These are phyloP conservation scores for Pemphigus obesinymphae DNA, from an alignment of 1,140 invertebrate species.

Conservation along the genomic window DNA sequence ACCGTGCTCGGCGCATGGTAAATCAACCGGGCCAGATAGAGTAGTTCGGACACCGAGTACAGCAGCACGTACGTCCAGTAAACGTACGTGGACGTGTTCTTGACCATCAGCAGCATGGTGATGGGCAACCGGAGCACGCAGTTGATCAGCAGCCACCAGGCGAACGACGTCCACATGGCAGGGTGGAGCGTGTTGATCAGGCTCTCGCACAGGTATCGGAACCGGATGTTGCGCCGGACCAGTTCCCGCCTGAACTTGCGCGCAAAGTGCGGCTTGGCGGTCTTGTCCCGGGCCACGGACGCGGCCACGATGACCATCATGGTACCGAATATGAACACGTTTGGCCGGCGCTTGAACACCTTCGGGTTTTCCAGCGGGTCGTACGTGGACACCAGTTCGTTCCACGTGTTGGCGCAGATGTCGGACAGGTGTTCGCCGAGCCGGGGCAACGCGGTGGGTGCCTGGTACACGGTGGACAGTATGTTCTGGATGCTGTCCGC, in stretches of 20 bases:
- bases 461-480: constrained; percentile 42
- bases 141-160: constrained; percentile 45
- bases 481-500: constrained; percentile 43
- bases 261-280: constrained; percentile 48
- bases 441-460: constrained; percentile 61
- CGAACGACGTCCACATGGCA: constrained; percentile 19
- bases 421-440: constrained; percentile 64
- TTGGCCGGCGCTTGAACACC: constrained; percentile 59
- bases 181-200: constrained; percentile 46
- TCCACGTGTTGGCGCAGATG: constrained; percentile 68
- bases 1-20: constrained; percentile 58
- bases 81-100: constrained; percentile 43
- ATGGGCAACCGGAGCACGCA: constrained; percentile 44
- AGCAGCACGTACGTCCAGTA: constrained; percentile 54
- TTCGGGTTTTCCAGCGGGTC: constrained; percentile 69
- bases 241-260: constrained; percentile 52
- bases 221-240: constrained; percentile 34
- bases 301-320: constrained; percentile 58
- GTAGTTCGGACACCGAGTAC: constrained; percentile 55
- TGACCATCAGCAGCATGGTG: constrained; percentile 40
- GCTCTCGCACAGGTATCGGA: constrained; percentile 19
- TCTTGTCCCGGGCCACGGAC: constrained; percentile 54
- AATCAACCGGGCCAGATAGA: constrained; percentile 56
- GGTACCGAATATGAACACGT: constrained; percentile 57
- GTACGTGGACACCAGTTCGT: constrained; percentile 70